phyloP scores from a whole-genome alignment of 2,888 invertebrate species.

The Leptothorax acervorum region DNA sequence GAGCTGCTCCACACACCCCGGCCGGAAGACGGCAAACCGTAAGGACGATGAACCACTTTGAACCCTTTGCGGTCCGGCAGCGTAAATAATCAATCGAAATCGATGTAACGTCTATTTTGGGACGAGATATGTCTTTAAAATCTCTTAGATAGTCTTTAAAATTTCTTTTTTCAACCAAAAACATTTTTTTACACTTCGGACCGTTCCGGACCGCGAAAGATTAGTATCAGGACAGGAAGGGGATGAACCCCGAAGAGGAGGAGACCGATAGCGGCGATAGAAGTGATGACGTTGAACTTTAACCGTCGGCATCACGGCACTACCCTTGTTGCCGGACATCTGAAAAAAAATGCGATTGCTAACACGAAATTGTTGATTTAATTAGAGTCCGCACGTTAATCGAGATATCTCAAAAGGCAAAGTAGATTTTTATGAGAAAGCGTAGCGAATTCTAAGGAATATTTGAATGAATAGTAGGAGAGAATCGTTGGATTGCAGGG shows the following conservation, averaged over 20 bases:
- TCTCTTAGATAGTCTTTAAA: too few species aligned
- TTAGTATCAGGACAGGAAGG: neutral
- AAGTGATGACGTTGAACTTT: slow-evolving; percentile 6
- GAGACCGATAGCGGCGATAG: slow-evolving; percentile 20
- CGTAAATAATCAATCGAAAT: neutral
- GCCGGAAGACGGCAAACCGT: slow-evolving; percentile 81
- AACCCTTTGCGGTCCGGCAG: slow-evolving; percentile 12
- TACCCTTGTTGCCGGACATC: neutral
- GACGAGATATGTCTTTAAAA: neutral
- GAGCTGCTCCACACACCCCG: slow-evolving; percentile 81
- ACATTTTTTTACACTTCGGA: neutral
- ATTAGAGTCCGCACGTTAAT: neutral
- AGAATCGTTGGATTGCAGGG: slow-evolving; percentile 9
- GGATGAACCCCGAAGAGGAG: slow-evolving; percentile 31
- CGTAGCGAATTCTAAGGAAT: neutral
- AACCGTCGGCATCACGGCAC: too few species aligned
- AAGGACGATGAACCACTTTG: slow-evolving; percentile 71
- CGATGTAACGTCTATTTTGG: neutral
- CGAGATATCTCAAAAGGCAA: neutral
- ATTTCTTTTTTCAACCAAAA: neutral
- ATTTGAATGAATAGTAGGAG: neutral
- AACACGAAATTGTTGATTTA: neutral
- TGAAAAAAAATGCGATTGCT: neutral
- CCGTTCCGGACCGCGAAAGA: slow-evolving; percentile 4
- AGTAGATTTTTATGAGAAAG: slow-evolving; percentile 8